Conservation (phyloP, 2,113 vertebrate genomes). For the Ceyx melanurus region DNA sequence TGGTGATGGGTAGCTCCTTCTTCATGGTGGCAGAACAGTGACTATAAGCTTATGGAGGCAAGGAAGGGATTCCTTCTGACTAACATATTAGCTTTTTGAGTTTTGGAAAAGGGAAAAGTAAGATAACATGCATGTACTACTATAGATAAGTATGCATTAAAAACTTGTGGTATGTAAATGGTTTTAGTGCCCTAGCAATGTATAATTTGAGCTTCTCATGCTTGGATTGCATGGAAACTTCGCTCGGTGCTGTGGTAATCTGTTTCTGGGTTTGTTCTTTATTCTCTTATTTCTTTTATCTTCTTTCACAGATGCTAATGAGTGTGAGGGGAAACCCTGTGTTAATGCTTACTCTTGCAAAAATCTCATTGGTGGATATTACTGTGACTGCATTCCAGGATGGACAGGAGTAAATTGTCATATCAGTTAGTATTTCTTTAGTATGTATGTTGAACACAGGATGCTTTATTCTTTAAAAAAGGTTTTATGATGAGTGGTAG, state of each 20-base stretch:
- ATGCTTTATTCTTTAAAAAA: background rate
- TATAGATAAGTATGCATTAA: background rate
- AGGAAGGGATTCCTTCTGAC: background rate
- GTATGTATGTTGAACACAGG: constrained; percentile 15
- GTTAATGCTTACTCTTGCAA: constrained; percentile 97
- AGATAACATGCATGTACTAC: constrained; percentile 26
- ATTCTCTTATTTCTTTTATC: constrained; percentile 79
- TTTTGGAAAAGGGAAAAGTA: background rate
- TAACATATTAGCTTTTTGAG: constrained; percentile 22
- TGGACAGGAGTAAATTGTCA: constrained; percentile 96
- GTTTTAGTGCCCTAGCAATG: background rate
- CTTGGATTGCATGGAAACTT: constrained; percentile 55
- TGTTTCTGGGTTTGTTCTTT: constrained; percentile 68
- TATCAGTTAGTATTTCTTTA: constrained; percentile 91
- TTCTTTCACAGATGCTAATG: constrained; percentile 94
- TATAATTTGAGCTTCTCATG: constrained; percentile 9
- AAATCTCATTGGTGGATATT: constrained; percentile 99
- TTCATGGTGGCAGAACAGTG: constrained; percentile 32
- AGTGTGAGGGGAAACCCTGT: constrained; percentile 92
- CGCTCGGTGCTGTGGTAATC: constrained; percentile 57
- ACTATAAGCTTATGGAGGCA: background rate
- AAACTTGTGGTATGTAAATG: background rate
- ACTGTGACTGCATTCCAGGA: constrained; percentile 94
- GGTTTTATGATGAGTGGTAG: background rate
- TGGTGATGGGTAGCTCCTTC: constrained; percentile 56